Conservation (phyloP, 2,888 invertebrate genomes). For the Himalopsyche anomala region DNA sequence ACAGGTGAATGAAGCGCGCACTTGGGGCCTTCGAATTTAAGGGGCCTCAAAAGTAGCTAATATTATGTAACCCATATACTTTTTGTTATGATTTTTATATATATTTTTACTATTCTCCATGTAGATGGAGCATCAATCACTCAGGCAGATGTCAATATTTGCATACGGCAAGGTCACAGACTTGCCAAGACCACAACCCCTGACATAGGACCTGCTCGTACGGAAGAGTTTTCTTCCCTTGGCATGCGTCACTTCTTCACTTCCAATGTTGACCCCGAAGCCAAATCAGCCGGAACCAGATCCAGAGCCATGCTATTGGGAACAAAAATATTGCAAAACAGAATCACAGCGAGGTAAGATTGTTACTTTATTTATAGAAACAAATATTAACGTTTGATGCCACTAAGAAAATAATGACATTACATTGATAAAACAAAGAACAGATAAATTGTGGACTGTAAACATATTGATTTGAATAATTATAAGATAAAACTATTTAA, state of each 20-base stretch:
- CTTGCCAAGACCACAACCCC: constrained; percentile 53
- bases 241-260: constrained; percentile 73
- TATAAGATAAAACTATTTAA: no score
- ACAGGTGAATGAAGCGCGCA: no score
- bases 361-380: background rate
- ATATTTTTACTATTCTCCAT: background rate
- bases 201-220: background rate
- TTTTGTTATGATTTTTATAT: no score
- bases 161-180: constrained; percentile 56
- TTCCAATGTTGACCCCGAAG: constrained; percentile 69
- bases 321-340: constrained; percentile 74
- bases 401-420: background rate
- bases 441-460: no score
- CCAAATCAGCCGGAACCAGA: constrained; percentile 70
- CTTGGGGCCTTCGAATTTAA: background rate
- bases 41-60: background rate
- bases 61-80: background rate
- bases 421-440: background rate
- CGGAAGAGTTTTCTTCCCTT: constrained; percentile 68
- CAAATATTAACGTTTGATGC: background rate
- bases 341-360: constrained; percentile 70
- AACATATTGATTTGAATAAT: no score
- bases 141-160: constrained; percentile 57
- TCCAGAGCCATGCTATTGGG: constrained; percentile 73
- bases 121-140: constrained; percentile 39